These are phyloP conservation scores for Hydropsyche betteni DNA, from an alignment of 2,888 invertebrate species.

Conservation along the genomic window DNA sequence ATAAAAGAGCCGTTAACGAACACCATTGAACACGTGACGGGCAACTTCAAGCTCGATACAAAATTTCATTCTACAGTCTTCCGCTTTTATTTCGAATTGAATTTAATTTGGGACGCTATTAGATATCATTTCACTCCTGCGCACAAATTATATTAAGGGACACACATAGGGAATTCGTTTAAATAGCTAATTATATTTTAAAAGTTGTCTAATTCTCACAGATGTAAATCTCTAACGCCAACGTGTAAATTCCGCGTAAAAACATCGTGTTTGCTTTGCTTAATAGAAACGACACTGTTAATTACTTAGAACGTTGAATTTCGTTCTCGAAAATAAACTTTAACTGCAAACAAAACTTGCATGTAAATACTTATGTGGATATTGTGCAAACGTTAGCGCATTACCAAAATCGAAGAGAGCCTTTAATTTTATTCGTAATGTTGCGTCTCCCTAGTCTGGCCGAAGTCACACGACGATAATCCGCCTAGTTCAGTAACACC, in stretches of 20 bases:
- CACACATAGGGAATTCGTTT: not conserved
- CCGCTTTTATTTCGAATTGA: too few species aligned
- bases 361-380: too few species aligned
- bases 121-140: too few species aligned
- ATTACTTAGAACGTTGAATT: constrained; percentile 21
- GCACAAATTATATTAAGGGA: too few species aligned
- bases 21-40: constrained; percentile 9
- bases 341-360: not conserved
- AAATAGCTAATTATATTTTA: constrained; percentile 10
- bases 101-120: too few species aligned
- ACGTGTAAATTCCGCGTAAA: constrained; percentile 19
- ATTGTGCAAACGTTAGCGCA: too few species aligned
- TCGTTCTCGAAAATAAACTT: constrained; percentile 22
- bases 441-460: too few species aligned
- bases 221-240: not conserved
- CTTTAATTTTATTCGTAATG: too few species aligned
- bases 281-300: constrained; percentile 23
- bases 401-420: too few species aligned
- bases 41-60: constrained; percentile 1
- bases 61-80: not conserved
- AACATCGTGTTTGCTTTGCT: constrained; percentile 14
- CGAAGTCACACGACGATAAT: not conserved
- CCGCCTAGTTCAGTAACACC: constrained; percentile 37
- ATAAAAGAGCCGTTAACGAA: constrained; percentile 29
- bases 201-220: not conserved